These are phyloP conservation scores for Nowickia ferox DNA, from an alignment of 2,888 invertebrate species.

Conservation along the genomic window DNA sequence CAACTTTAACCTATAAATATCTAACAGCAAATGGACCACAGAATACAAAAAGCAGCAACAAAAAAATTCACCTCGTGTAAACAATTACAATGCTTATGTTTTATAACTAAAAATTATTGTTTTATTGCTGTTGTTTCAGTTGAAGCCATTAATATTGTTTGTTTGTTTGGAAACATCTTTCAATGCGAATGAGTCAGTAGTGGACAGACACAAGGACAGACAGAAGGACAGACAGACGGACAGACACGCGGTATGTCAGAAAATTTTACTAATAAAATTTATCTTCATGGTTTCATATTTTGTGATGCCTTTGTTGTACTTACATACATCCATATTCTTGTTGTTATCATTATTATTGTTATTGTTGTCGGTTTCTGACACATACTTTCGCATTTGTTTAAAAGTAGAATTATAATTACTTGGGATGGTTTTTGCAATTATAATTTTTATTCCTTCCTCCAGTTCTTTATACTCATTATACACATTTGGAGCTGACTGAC, in stretches of 20 bases:
- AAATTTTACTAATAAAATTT: constrained; percentile 57
- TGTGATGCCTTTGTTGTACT: constrained; percentile 21
- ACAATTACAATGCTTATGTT: constrained; percentile 32
- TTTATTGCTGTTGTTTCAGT: constrained; percentile 18
- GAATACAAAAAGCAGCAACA: background rate
- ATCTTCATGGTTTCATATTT: constrained; percentile 43
- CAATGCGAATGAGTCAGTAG: constrained; percentile 4
- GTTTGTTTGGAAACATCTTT: background rate
- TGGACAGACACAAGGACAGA: background rate
- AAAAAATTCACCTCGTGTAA: constrained; percentile 5
- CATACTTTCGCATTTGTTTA: constrained; percentile 3
- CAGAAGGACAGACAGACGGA: background rate
- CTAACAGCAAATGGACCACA: no score
- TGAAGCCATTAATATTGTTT: constrained; percentile 14
- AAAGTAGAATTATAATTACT: constrained; percentile 45
- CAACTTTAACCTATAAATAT: background rate
- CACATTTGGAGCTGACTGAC: background rate
- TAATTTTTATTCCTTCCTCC: constrained; percentile 47
- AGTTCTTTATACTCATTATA: constrained; percentile 27
- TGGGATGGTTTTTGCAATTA: constrained; percentile 57
- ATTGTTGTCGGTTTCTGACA: constrained; percentile 23
- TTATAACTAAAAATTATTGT: constrained; percentile 25
- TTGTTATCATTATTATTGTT: constrained; percentile 1
- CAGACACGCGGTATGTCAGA: constrained; percentile 27
- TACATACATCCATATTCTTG: background rate